Evolutionary conservation across 2,888 invertebrate species (phyloP).

Genomic region (Diabrotica balteata): DNA sequence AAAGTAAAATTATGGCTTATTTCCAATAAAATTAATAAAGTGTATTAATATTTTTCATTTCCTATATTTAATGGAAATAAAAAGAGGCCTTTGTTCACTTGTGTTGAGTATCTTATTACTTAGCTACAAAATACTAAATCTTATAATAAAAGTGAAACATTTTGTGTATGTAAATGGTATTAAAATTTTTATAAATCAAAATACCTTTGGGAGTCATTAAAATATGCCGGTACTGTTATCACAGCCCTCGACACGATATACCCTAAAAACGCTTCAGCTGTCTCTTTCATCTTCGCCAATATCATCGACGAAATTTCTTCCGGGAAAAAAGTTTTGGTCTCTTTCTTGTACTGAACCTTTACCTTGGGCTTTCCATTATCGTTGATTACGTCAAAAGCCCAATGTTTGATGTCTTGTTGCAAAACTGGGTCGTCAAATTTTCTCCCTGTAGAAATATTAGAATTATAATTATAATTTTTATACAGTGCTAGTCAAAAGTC

Average conservation of each 20-base stretch:
- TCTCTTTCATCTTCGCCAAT: slow-evolving; percentile 67
- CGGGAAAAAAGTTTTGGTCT: slow-evolving; percentile 60
- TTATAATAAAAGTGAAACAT: not conserved
- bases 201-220: slow-evolving; percentile 69
- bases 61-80: too few relatives aligned
- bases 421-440: slow-evolving; percentile 69
- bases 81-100: too few relatives aligned
- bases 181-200: not conserved
- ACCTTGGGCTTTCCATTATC: slow-evolving; percentile 60
- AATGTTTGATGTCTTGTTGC: slow-evolving; percentile 70
- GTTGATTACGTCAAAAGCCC: slow-evolving; percentile 68
- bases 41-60: too few relatives aligned
- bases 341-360: slow-evolving; percentile 57
- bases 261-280: slow-evolving; percentile 61
- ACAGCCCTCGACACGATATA: slow-evolving; percentile 62
- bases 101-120: too few relatives aligned
- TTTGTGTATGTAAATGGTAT: not conserved
- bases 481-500: too few relatives aligned
- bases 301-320: slow-evolving; percentile 68
- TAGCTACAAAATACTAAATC: too few relatives aligned
- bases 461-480: too few relatives aligned
- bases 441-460: slow-evolving; percentile 61
- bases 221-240: slow-evolving; percentile 69
- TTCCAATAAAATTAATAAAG: too few relatives aligned
- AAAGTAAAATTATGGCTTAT: too few relatives aligned